Percentiles rank a stretch among this genome's conserved stretches.
Conservation (phyloP, 92 coral and sea anemone genomes). For the Actinostola sp. region DNA sequence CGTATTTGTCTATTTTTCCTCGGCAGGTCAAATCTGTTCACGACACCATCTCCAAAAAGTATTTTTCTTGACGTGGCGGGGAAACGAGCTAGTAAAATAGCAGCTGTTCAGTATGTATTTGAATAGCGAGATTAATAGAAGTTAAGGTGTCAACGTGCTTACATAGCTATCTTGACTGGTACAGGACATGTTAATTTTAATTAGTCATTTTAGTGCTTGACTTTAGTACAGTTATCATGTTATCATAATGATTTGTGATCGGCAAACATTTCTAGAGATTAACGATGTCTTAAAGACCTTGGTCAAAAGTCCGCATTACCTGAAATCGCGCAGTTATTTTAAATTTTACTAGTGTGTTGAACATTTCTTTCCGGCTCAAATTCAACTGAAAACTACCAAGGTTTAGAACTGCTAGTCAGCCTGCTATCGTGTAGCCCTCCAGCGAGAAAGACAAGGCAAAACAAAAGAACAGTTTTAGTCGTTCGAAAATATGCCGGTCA, state of each 20-base stretch:
- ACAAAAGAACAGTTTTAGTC: conserved; percentile 5
- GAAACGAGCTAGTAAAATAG: not conserved
- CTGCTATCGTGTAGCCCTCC: too few species aligned
- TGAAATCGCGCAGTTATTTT: too few species aligned
- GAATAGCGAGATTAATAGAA: conserved; percentile 6
- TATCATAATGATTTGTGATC: not conserved
- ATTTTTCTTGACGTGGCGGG: not conserved
- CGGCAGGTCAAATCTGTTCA: too few species aligned
- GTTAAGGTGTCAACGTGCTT: conserved; percentile 2
- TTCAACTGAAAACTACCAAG: too few species aligned
- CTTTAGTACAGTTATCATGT: not conserved
- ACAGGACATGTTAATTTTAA: not conserved
- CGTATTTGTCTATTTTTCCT: not conserved
- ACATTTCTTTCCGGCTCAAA: too few species aligned
- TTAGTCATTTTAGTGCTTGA: conserved; percentile 15
- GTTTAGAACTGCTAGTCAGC: too few species aligned
- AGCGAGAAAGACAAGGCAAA: too few species aligned
- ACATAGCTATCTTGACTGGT: not conserved
- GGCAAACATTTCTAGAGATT: too few species aligned
- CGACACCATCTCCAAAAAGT: conserved; percentile 1
- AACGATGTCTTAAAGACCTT: too few species aligned
- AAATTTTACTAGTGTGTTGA: too few species aligned
- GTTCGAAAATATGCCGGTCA: not conserved
- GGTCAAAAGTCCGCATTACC: too few species aligned
- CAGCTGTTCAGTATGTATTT: conserved; percentile 8